phyloP scores from a whole-genome alignment of 2,888 invertebrate genomes.

The Silvanus unidentatus region DNA sequence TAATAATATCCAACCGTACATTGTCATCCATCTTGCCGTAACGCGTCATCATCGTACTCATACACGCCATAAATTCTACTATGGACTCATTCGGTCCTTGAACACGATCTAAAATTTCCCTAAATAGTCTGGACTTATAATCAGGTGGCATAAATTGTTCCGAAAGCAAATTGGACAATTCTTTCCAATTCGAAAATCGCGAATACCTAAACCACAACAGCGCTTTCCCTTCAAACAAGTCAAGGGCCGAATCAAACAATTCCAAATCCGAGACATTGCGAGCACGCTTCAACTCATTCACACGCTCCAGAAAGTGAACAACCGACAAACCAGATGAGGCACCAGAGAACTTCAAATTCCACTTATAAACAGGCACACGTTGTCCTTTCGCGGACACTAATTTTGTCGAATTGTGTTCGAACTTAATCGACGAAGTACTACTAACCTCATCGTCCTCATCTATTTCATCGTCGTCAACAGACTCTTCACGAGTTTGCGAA shows the following conservation, averaged over 20 bases:
- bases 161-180: conserved; percentile 7
- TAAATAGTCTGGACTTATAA: conserved; percentile 22
- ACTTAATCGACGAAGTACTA: not conserved
- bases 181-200: conserved; percentile 9
- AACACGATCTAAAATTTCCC: conserved; percentile 21
- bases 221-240: conserved; percentile 8
- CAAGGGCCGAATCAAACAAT: conserved; percentile 6
- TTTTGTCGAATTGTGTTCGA: not conserved
- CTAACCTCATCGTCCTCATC: too few species aligned
- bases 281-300: conserved; percentile 5
- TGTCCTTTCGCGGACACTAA: conserved; percentile 3
- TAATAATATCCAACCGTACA: conserved; percentile 10
- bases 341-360: conserved; percentile 9
- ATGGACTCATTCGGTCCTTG: conserved; percentile 26
- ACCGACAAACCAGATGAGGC: conserved; percentile 4
- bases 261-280: conserved; percentile 2
- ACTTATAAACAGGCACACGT: conserved; percentile 5
- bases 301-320: conserved; percentile 6
- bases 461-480: too few species aligned
- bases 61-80: conserved; percentile 16
- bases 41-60: conserved; percentile 13
- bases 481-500: too few species aligned
- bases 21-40: not conserved
- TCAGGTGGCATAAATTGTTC: conserved; percentile 10
- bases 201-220: conserved; percentile 8